These are phyloP conservation scores for Troglohyphantes excavatus DNA, from an alignment of 2,888 invertebrate genomes.

Conservation along the genomic window DNA sequence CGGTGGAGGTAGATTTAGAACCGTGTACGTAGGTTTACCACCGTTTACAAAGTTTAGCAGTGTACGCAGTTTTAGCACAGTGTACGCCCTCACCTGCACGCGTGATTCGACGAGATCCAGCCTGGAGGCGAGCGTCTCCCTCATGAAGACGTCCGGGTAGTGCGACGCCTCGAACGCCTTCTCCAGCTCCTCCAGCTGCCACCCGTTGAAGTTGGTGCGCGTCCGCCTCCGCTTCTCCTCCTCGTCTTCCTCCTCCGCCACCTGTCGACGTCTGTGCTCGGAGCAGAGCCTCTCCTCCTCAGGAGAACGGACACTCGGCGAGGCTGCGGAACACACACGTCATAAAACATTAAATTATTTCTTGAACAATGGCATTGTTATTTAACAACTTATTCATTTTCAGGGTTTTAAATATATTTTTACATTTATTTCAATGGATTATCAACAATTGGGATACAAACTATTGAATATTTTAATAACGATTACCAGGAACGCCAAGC, in stretches of 20 bases:
- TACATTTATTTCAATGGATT: too few relatives aligned
- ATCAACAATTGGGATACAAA: too few relatives aligned
- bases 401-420: too few relatives aligned
- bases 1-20: too few relatives aligned
- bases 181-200: slow-evolving; percentile 90
- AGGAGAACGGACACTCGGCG: neutral
- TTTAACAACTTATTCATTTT: too few relatives aligned
- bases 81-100: slow-evolving; percentile 94
- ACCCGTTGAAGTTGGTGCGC: slow-evolving; percentile 91
- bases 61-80: too few relatives aligned
- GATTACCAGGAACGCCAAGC: too few relatives aligned
- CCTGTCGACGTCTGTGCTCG: slow-evolving; percentile 2
- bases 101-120: slow-evolving; percentile 98
- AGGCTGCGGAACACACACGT: neutral
- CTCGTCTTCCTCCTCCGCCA: slow-evolving; percentile 56
- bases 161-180: slow-evolving; percentile 96
- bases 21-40: too few relatives aligned
- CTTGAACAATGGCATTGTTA: too few relatives aligned
- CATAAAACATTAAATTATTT: too few relatives aligned
- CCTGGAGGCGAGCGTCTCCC: slow-evolving; percentile 97
- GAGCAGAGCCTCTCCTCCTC: neutral
- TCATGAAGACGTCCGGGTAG: slow-evolving; percentile 99
- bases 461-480: too few relatives aligned
- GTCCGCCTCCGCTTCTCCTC: slow-evolving; percentile 90
- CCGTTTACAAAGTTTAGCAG: too few relatives aligned